Base-by-base conservation (phyloP, 1,140 invertebrate species). In the Drosophila pectinifera region DNA sequence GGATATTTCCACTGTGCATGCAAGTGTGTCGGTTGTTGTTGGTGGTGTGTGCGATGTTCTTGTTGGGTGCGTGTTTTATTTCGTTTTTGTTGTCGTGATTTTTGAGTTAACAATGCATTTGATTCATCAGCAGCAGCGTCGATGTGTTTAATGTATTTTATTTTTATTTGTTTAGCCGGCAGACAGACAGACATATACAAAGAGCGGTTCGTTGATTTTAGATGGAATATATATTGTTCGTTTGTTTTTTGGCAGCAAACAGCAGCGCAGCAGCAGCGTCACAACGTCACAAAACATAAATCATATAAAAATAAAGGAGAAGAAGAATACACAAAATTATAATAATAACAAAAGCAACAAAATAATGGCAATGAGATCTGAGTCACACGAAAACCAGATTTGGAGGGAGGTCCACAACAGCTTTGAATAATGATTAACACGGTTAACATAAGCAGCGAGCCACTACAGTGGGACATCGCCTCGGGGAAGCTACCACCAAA, bases 261-360 rank as follows among this genome's bases (percentile, higher is more conserved):
- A 51, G 45, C 73, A 41, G 51, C 39, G 54, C 67, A 39, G 41
- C 72, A 74, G 49, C 59, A 43, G 43, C 51, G 34, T 62, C 69
- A 73, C 36, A 75, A 75, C 69, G 69, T 73, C 69, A 73, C 69
- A 73, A 73, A 75, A 75, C 73, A 75, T 75, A 75, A 75, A 75
- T 67, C 39, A 74, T 74, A 74, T 73, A 74, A 48, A 64, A 74
- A 74, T 61, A 74, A 74, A 73, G 20, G 72, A 73, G 67, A 68
- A 56, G 26, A 73, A 72, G 41, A 62, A 49, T 73, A 74, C 56
- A 75, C 43, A 46, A 75, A 73, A 75, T 56, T 75, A 74, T 55
- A 74, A 74, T 64, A 73, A 73, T 65, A 73, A 73, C 42, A 72
- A 46, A 73, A 74, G 34, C 36, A 53, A 72, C 46, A 49, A 34